Conservation (phyloP, 2,113 vertebrate genomes). For the Motacilla alba region DNA sequence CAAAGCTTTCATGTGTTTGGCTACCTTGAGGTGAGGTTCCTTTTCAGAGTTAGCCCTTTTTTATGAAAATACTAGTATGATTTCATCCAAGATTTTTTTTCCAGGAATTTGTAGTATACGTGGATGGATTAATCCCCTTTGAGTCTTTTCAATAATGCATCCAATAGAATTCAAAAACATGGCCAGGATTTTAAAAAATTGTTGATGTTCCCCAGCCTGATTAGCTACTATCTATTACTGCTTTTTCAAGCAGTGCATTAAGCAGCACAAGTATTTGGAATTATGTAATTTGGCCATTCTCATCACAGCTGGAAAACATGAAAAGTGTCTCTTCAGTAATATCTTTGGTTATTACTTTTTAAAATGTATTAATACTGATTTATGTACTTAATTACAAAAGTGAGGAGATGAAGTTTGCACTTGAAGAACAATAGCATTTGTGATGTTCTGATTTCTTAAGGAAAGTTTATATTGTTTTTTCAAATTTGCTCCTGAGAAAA, state of each 20-base stretch:
- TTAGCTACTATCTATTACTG: background rate
- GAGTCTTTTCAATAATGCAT: background rate
- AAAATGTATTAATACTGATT: background rate
- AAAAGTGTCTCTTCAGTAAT: background rate
- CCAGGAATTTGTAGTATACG: background rate
- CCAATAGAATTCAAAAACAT: background rate
- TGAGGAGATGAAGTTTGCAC: background rate
- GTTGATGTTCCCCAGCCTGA: accelerated
- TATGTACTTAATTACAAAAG: background rate
- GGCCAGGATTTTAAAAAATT: background rate
- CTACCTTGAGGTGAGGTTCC: background rate
- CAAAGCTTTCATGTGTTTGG: background rate
- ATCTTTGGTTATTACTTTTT: background rate
- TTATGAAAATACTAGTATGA: background rate
- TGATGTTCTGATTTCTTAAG: background rate
- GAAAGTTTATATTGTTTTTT: background rate
- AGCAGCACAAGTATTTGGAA: background rate
- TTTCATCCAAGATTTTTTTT: background rate
- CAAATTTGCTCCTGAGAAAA: background rate
- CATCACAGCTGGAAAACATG: background rate
- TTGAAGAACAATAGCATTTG: background rate
- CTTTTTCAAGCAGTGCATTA: background rate
- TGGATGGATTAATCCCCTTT: background rate
- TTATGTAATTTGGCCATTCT: background rate
- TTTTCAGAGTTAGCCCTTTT: background rate